Evolutionary conservation across 2,113 vertebrate species (phyloP), one percentile per base, ranked within the genome.

Genomic region (Equus przewalskii): DNA sequence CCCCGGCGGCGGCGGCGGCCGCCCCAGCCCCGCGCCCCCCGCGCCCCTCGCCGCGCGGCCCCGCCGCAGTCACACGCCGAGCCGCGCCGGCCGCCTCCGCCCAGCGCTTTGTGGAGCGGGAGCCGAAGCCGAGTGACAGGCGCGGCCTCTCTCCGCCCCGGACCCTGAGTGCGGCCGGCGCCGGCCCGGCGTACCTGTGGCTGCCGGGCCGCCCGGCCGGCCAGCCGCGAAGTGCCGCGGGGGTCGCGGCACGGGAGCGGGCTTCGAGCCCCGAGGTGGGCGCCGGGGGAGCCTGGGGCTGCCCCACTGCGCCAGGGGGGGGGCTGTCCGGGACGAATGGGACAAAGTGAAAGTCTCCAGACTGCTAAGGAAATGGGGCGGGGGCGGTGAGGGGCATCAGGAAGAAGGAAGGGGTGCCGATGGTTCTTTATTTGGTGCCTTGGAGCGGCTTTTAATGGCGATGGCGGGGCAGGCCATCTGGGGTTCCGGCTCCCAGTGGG

Each of bases 101-200:
- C 99, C 98, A 99, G 98, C 98, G 99, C 99, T 99, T 99, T 99
- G 99, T 99, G 99, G 99, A 99, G 99, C 99, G 98, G 95, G 99
- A 65, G 7, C 62, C 6, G 44, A 46, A 99, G 99, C 99, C 98
- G 98, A 98, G 99, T 99, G 99, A 99, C 99, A 99, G 99, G 99
- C 99, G 81, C 94, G 60, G 93, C 95, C 72, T 83, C 84, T 46
- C 7, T 65, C 96, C 96, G 91, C 98, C 97, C 94, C 97, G 98
- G 98, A 98, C 98, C 78, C 96, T 89, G 60, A 82, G 97, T 98
- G 98, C 98, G 98, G 99, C 98, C 92, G 91, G 89, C 95, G 69
- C 97, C 86, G 84, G 91, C 94, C 88, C 84, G 90, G 72, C 78
- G 88, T 98, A 98, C 98, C 98, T 98, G 98, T 97, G 97, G 98